Evolutionary conservation across 1,140 invertebrate species (phyloP), one percentile per base, ranked within the genome.

Genomic region (Lethrus apterus): DNA sequence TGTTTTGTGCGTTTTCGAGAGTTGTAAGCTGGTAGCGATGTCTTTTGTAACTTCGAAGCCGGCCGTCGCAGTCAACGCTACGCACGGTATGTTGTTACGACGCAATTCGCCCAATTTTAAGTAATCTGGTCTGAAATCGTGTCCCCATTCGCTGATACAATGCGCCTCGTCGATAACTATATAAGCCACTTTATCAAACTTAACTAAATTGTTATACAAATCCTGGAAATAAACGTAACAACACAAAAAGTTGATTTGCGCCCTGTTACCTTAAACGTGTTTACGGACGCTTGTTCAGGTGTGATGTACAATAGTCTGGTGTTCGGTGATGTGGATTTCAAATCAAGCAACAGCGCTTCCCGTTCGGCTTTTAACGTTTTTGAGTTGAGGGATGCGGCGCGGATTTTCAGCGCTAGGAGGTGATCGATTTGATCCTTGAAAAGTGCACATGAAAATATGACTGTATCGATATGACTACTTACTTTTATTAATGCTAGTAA

Each of bases 91-190:
- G 33, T 73, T 68, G 31, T 76, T 77, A 40, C 74, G 67, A 50
- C 88, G 71, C 7, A 96, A 64, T 11, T 75, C 57, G 5, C 86
- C 89, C 2, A 98, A 67, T 67, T 86, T 92, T 2, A 96, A 73
- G 67, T 98, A 98, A 67, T 97, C 89, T 1, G 89, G 89, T 18
- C 94, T 72, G 67, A 98, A 98, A 68, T 98, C 93, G 69, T 98
- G 94, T 1, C 94, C 94, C 93, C 93, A 98, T 58, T 97, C 86
- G 61, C 89, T 94, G 0, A 98, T 92, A 74, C 94, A 98, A 67
- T 98, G 94, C 8, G 93, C 94, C 75, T 98, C 95, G 72, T 98
- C 95, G 9, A 98, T 86, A 21, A 93, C 83, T 55, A 97, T 77
- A 60, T 87, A 83, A 3, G 81, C 80, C 2, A 93, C 64, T 52